Percentiles rank a stretch among this genome's conserved stretches.
Conservation (phyloP, 2,888 invertebrate genomes). For the Tenthredo livida region DNA sequence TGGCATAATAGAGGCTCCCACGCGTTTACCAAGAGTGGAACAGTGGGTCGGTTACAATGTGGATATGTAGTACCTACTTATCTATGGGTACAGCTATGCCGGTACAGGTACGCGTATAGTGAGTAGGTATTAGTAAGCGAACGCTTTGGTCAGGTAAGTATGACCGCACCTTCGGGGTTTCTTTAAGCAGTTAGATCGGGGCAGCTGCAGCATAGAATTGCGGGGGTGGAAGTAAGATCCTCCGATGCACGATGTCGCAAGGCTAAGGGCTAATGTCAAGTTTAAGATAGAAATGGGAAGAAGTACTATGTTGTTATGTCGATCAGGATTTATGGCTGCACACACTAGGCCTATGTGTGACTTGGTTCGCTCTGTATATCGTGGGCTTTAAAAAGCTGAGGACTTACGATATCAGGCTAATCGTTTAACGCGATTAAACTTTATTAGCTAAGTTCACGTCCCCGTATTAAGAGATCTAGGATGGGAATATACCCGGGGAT, state of each 20-base stretch:
- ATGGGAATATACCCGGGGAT: not conserved
- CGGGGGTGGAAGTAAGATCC: not conserved
- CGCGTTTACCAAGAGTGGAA: constrained; percentile 22
- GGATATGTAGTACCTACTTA: not conserved
- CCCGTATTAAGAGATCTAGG: not conserved
- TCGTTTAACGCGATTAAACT: constrained; percentile 28
- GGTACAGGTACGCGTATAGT: too few species aligned
- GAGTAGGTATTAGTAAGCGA: not conserved
- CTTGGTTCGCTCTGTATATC: not conserved
- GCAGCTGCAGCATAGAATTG: not conserved
- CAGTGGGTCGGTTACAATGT: constrained; percentile 36
- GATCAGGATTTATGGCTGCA: not conserved
- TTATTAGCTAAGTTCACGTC: constrained; percentile 2
- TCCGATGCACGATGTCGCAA: not conserved
- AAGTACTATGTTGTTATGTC: not conserved
- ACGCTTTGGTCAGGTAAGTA: not conserved
- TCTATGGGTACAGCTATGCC: too few species aligned
- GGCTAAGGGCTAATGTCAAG: constrained; percentile 20
- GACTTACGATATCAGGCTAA: constrained; percentile 35
- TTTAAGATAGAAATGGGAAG: not conserved
- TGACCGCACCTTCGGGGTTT: constrained; percentile 32
- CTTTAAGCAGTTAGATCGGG: constrained; percentile 2
- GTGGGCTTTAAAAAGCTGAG: not conserved
- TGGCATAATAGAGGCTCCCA: not conserved
- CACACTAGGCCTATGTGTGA: too few species aligned